Evolutionary conservation across 2,888 invertebrate species (phyloP), one percentile per base, ranked within the genome.

Genomic region (Drosophila flavopinicola): DNA sequence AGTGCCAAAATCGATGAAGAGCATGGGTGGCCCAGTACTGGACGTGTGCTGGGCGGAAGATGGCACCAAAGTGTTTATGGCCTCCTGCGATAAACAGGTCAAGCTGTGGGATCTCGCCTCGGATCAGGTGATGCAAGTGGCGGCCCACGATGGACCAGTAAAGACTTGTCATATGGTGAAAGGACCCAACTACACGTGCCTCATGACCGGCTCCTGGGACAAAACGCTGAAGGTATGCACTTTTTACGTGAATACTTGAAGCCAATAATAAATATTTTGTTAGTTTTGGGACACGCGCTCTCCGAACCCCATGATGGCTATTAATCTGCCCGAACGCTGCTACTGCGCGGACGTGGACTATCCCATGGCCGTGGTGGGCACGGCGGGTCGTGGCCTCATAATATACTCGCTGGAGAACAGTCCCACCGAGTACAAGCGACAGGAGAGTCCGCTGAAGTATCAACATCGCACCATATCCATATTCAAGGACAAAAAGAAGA

Each of bases 141-240:
- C 97, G 0, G 95, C 95, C 1, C 99, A 99, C 90, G 99, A 99
- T 87, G 98, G 96, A 1, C 98, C 99, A 0, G 95, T 99, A 3
- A 97, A 96, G 92, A 97, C 98, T 0, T 98, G 99, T 80, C 98
- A 99, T 91, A 99, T 98, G 98, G 94, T 99, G 15, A 99, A 99
- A 91, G 97, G 97, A 0, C 94, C 97, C 2, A 96, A 95, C 91
- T 99, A 99, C 92, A 95, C 95, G 4, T 99, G 99, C 89, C 93
- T 99, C 24, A 99, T 99, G 99, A 99, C 99, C 0, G 98, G 98
- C 3, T 98, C 98, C 13, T 99, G 99, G 99, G 99, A 99, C 91
- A 99, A 99, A 92, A 98, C 98, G 0, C 92, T 99, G 24, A 97
- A 96, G 91, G 95, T 95, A 89, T 24, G 11, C 20, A 9, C 29